Conservation (phyloP, 2,797 vertebrate species). For the Aulostomus chinensis region DNA sequence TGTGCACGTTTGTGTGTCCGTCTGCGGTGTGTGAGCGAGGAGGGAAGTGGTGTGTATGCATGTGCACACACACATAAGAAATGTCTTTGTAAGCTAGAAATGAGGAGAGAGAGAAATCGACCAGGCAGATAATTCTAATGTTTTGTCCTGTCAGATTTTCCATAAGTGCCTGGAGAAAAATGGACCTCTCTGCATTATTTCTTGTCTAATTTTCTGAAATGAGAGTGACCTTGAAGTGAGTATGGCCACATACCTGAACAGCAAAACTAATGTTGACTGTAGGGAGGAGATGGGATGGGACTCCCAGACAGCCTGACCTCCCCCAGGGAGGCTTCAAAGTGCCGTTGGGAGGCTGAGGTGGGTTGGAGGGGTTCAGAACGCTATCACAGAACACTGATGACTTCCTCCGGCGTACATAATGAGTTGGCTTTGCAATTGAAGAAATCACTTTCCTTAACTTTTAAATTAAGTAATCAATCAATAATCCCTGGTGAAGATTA, state of each 20-base stretch:
- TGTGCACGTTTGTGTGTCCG: slow-evolving; percentile 8
- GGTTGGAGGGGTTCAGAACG: too few relatives aligned
- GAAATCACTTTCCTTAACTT: too few relatives aligned
- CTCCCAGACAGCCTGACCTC: too few relatives aligned
- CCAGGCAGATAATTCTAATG: background rate
- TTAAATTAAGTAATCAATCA: too few relatives aligned
- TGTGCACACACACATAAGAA: background rate
- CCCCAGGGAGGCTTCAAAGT: too few relatives aligned
- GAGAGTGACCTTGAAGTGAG: background rate
- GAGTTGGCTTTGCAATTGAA: too few relatives aligned
- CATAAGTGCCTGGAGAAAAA: too few relatives aligned
- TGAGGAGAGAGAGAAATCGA: background rate
- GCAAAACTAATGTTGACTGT: background rate
- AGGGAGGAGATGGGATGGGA: background rate
- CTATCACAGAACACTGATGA: too few relatives aligned
- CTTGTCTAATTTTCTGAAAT: background rate
- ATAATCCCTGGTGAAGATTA: too few relatives aligned
- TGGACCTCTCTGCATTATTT: background rate
- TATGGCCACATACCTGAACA: background rate
- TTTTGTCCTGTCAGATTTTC: background rate
- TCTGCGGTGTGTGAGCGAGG: background rate
- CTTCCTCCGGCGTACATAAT: too few relatives aligned
- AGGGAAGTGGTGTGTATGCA: background rate
- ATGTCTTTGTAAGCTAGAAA: slow-evolving; percentile 8
- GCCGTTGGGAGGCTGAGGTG: too few relatives aligned